phyloP scores from a whole-genome alignment of 2,113 vertebrate species.

The Xerus inauris region DNA sequence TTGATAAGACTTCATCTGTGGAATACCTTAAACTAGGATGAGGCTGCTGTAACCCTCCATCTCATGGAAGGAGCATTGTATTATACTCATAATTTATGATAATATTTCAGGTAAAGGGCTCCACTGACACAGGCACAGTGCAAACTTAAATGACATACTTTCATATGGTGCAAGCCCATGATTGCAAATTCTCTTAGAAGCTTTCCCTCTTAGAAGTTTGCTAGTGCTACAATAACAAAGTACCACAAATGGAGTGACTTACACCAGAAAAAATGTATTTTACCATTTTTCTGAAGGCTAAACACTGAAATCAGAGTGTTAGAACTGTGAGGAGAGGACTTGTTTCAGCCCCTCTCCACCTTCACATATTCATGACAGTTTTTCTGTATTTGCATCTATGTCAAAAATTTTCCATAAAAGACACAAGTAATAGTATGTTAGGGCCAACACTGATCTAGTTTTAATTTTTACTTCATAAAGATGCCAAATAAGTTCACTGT shows the following conservation, averaged over 20 bases:
- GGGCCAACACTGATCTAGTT: neutral
- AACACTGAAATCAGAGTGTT: neutral
- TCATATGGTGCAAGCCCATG: accelerated
- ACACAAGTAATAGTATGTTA: neutral
- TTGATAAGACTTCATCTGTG: neutral
- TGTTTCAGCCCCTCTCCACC: neutral
- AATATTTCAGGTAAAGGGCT: neutral
- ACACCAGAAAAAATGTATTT: neutral
- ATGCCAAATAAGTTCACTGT: neutral
- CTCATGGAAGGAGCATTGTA: neutral
- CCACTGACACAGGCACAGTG: no score
- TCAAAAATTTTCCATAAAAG: neutral
- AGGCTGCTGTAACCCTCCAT: neutral
- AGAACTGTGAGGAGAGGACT: neutral
- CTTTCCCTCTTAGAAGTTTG: neutral
- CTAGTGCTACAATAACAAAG: neutral
- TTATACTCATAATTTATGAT: neutral
- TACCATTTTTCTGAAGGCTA: no score
- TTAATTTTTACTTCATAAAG: neutral
- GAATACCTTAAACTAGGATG: neutral
- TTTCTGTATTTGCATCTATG: neutral
- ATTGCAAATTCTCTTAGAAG: neutral
- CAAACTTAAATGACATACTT: neutral
- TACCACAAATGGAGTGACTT: neutral
- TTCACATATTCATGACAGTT: no score